Evolutionary conservation across 2,797 vertebrate species (phyloP), one percentile per base, ranked within the genome.

Genomic region (Amblyraja radiata): DNA sequence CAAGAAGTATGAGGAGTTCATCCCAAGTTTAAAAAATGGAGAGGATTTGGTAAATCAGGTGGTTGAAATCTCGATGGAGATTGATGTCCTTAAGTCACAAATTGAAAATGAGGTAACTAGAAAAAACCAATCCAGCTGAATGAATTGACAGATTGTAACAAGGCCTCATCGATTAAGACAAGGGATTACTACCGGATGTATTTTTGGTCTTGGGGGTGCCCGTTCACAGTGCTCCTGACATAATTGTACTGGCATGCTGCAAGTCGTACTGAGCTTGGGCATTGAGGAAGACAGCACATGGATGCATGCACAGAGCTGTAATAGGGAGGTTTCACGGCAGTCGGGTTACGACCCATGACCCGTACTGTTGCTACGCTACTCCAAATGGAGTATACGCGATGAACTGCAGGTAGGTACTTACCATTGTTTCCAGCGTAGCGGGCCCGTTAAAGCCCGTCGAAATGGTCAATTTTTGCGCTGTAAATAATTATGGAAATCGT

Each of bases 1-100:
- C 95, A 98, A 98, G 94, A 97, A 96, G 80, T 99, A 99, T 54
- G 95, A 93, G 36, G 98, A 99, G 93, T 99, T 99, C 94, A 95
- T 98, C 61, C 98, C 98, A 1, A 98, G 97, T 95, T 95, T 98
- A 95, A 97, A 97, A 93, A 97, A 95, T 0, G 97, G 98, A 0
- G 97, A 98, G 94, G 97, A 98, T 0, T 94, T 99, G 46, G 97
- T 97, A 95, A 65, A 95, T 0, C 97, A 98, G 93, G 97, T 99
- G 84, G 97, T 98, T 0, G 94, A 96, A 0, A 96, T 99, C 0
- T 96, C 96, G 93, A 95, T 93, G 94, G 97, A 96, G 94, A 98
- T 99, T 90, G 97, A 98, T 79, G 91, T 94, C 76, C 96, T 99
- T 36, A 98, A 96, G 93, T 97, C 95, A 1, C 97, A 96, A 90